phyloP scores from a whole-genome alignment of 2,113 vertebrate species.

The Pycnonotus jocosus region DNA sequence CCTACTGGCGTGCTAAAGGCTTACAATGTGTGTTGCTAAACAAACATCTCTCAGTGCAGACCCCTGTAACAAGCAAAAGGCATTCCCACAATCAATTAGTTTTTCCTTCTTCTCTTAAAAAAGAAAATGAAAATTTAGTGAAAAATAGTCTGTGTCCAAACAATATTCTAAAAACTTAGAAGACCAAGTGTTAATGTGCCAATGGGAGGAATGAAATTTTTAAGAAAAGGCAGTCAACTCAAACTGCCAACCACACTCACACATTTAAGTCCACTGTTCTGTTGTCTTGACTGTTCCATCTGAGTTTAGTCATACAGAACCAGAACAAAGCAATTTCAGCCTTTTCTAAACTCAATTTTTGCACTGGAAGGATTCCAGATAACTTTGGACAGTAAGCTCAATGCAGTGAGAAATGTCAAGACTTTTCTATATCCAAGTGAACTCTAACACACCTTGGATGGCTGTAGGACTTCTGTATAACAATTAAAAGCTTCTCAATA shows the following conservation, averaged over 20 bases:
- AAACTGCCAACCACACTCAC: neutral
- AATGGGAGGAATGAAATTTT: neutral
- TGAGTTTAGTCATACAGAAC: neutral
- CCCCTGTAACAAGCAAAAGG: neutral
- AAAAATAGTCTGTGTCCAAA: neutral
- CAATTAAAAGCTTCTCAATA: neutral
- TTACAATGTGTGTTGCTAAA: neutral
- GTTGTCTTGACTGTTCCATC: neutral
- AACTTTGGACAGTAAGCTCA: neutral
- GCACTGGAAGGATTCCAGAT: neutral
- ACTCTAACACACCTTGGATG: neutral
- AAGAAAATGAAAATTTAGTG: neutral
- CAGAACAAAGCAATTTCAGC: conserved; percentile 1
- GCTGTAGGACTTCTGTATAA: neutral
- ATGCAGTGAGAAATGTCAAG: neutral
- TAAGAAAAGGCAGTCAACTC: neutral
- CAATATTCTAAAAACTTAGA: neutral
- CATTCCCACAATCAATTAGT: neutral
- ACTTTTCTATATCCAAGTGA: neutral
- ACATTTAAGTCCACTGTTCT: neutral
- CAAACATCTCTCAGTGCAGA: neutral
- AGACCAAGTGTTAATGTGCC: neutral
- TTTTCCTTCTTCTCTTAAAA: neutral
- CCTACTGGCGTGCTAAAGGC: neutral
- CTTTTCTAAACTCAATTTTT: neutral